phyloP scores from a whole-genome alignment of 2,888 invertebrate species.

The Tenthredo livida region DNA sequence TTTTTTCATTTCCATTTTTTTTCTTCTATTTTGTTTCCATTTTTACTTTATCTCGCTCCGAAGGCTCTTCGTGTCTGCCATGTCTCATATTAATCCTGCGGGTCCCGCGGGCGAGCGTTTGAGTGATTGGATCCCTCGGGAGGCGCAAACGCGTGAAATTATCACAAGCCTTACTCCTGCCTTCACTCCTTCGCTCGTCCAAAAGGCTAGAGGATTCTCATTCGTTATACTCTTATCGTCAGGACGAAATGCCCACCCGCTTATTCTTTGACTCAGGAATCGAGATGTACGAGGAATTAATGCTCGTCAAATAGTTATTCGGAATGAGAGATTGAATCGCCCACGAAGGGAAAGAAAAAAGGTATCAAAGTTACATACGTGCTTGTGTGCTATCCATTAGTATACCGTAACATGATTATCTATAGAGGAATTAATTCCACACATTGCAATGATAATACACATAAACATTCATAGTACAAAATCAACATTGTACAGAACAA shows the following conservation, averaged over 20 bases:
- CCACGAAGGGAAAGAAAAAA: background rate
- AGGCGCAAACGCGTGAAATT: conserved; percentile 48
- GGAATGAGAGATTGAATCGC: background rate
- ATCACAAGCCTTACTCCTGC: conserved; percentile 29
- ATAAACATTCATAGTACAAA: background rate
- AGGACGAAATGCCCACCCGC: background rate
- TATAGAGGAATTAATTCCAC: no score
- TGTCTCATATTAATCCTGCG: conserved; percentile 47
- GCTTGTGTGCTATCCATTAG: no score
- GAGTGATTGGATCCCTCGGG: conserved; percentile 52
- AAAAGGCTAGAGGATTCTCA: background rate
- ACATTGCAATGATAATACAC: no score
- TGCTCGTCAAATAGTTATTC: background rate
- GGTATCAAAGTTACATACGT: background rate
- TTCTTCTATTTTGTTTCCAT: background rate
- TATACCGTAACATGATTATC: no score
- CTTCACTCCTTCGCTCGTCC: conserved; percentile 12
- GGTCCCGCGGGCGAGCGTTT: conserved; percentile 39
- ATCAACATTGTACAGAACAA: conserved; percentile 3
- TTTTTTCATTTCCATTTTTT: background rate
- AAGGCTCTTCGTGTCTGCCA: conserved; percentile 13
- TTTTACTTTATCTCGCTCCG: background rate
- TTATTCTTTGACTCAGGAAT: background rate
- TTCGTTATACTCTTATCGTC: conserved; percentile 10
- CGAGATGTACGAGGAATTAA: background rate